Conservation (phyloP, 1,140 invertebrate genomes). For the Palaemon carinicauda region DNA sequence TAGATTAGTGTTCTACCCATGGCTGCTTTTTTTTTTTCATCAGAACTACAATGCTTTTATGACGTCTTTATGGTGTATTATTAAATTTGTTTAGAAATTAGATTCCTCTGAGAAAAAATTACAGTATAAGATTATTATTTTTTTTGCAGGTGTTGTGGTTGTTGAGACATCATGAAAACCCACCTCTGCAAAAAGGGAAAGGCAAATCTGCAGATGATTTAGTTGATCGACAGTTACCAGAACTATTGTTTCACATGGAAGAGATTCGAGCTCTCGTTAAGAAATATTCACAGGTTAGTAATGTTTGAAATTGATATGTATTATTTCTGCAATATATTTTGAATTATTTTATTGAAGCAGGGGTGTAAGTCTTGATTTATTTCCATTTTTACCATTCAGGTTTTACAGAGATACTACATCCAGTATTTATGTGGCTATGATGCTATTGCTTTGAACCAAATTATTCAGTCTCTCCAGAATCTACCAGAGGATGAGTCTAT, state of each 20-base stretch:
- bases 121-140: background rate
- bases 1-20: too few species aligned
- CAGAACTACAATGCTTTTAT: too few species aligned
- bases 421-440: slow-evolving; percentile 97
- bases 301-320: background rate
- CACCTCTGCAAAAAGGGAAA: slow-evolving; percentile 84
- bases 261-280: slow-evolving; percentile 76
- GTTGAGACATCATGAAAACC: slow-evolving; percentile 94
- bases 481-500: slow-evolving; percentile 92
- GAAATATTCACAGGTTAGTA: slow-evolving; percentile 60
- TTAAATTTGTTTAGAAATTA: too few species aligned
- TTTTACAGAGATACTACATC: slow-evolving; percentile 97
- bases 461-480: slow-evolving; percentile 85
- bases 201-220: slow-evolving; percentile 83
- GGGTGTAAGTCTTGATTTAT: too few species aligned
- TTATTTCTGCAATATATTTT: background rate
- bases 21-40: too few species aligned
- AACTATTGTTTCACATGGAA: slow-evolving; percentile 97
- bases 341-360: too few species aligned
- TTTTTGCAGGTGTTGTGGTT: slow-evolving; percentile 75
- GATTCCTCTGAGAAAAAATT: too few species aligned
- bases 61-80: too few species aligned
- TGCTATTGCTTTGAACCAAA: slow-evolving; percentile 88
- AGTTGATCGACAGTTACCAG: slow-evolving; percentile 93
- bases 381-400: slow-evolving; percentile 69